phyloP scores from a whole-genome alignment of 2,113 vertebrate species.

The Scolopax mira region DNA sequence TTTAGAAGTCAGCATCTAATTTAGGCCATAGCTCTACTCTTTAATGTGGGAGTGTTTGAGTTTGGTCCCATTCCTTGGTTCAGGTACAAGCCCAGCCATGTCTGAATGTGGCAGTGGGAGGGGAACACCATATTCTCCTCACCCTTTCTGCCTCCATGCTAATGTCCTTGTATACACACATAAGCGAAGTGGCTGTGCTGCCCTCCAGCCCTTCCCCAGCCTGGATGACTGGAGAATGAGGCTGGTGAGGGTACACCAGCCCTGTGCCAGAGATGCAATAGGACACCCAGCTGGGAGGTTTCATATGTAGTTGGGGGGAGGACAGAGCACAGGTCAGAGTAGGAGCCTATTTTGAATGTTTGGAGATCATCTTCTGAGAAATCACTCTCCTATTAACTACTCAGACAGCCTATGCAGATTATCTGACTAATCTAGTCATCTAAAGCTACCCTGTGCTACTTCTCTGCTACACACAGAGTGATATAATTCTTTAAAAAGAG shows the following conservation, averaged over 20 bases:
- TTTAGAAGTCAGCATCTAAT: background rate
- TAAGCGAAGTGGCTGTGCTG: background rate
- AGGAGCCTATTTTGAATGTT: background rate
- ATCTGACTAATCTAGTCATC: background rate
- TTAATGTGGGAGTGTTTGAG: background rate
- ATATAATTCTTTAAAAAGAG: background rate
- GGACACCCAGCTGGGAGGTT: background rate
- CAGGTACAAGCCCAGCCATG: background rate
- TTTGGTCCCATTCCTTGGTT: background rate
- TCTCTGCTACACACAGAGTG: background rate
- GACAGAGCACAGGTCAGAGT: background rate
- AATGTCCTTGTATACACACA: background rate
- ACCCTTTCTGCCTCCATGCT: background rate
- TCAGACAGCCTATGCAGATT: background rate
- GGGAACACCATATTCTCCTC: background rate
- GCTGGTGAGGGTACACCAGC: background rate
- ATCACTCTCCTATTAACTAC: background rate
- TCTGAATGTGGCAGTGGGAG: background rate
- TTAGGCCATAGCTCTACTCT: background rate
- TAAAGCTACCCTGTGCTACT: background rate
- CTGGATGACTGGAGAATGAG: background rate
- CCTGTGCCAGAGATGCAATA: background rate
- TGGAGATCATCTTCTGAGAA: background rate
- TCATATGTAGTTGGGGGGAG: fast-evolving
- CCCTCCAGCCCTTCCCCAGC: background rate